Evolutionary conservation across 2,888 invertebrate species (phyloP).

Genomic region (Cryptosula pallasiana): DNA sequence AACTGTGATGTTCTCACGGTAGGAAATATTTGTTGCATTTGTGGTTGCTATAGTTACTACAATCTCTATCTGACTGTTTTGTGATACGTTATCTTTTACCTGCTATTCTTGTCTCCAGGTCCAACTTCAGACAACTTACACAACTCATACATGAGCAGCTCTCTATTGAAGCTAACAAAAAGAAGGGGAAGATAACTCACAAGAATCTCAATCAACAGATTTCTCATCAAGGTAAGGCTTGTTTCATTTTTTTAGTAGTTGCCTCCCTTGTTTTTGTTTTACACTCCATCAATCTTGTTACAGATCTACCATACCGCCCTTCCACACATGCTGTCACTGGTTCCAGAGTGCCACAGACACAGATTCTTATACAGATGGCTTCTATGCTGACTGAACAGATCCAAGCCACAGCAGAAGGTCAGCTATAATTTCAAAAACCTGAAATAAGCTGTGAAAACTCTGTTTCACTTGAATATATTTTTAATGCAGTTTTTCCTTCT

Average conservation of each 20-base stretch:
- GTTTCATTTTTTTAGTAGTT: neutral
- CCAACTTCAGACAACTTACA: neutral
- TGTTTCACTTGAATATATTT: too few species aligned
- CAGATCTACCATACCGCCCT: constrained; percentile 20
- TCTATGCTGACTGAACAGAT: constrained; percentile 41
- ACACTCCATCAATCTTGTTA: too few species aligned
- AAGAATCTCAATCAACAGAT: neutral
- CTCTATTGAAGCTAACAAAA: neutral
- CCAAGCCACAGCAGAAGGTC: constrained; percentile 13
- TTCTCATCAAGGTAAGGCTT: neutral
- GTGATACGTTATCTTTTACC: too few species aligned
- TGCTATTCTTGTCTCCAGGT: too few species aligned
- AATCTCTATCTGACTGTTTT: too few species aligned
- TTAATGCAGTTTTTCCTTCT: too few species aligned
- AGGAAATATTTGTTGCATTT: constrained; percentile 24
- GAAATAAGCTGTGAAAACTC: too few species aligned
- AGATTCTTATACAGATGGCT: constrained; percentile 49
- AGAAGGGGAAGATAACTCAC: constrained; percentile 12
- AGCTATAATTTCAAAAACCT: too few species aligned
- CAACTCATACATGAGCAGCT: constrained; percentile 4
- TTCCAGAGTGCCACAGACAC: constrained; percentile 42
- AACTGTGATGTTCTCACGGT: constrained; percentile 37
- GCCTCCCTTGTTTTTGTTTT: too few species aligned
- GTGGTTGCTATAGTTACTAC: too few species aligned
- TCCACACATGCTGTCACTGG: constrained; percentile 22